Evolutionary conservation across 2,797 vertebrate species (phyloP).

Genomic region (Decapterus maruadsi): DNA sequence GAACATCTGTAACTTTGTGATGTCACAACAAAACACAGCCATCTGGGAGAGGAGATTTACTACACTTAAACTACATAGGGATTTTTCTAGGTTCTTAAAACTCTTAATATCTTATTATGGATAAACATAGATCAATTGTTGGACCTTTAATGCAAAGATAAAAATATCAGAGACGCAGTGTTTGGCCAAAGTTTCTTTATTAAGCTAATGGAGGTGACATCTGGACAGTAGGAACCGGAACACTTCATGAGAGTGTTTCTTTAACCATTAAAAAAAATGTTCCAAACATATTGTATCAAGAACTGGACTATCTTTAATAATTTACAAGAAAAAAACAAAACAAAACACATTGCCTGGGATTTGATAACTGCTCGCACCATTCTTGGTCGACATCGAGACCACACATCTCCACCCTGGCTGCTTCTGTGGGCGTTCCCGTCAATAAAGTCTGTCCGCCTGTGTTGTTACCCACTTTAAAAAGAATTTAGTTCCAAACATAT

Average conservation of each 20-base stretch:
- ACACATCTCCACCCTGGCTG: too few species aligned
- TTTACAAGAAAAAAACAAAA: too few species aligned
- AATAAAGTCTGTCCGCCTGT: too few species aligned
- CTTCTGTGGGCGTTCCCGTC: too few species aligned
- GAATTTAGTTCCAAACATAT: neutral
- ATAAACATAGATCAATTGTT: neutral
- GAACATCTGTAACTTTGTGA: neutral
- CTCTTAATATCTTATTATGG: too few species aligned
- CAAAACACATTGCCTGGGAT: too few species aligned
- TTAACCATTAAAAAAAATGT: neutral
- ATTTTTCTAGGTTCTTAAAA: too few species aligned
- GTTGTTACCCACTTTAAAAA: neutral
- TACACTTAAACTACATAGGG: too few species aligned
- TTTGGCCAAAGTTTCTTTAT: constrained; percentile 55
- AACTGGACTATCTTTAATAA: neutral
- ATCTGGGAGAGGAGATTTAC: too few species aligned
- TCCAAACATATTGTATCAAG: neutral
- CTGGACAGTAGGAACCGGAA: constrained; percentile 19
- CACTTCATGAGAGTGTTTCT: neutral
- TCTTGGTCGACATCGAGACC: too few species aligned
- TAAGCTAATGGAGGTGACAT: constrained; percentile 48
- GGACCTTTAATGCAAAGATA: neutral
- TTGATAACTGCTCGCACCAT: too few species aligned
- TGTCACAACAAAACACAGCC: neutral
- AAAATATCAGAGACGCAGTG: neutral